Percentiles rank a stretch among this genome's conserved stretches.
Evolutionary conservation across 2,888 invertebrate species (phyloP).

Genomic region (Macaria notata): DNA sequence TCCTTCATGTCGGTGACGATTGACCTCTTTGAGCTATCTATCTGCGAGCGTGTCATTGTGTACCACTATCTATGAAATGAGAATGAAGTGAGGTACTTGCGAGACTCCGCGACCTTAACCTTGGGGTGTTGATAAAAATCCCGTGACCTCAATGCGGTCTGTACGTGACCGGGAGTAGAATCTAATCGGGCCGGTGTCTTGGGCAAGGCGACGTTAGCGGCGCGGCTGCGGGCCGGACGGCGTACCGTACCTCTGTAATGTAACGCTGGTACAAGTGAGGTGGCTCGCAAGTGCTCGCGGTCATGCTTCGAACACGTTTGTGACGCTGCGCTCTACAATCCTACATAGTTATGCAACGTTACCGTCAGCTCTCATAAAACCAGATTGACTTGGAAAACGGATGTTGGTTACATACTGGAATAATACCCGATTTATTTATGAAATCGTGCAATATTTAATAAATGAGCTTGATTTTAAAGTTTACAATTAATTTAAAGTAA

Average conservation of each 20-base stretch:
- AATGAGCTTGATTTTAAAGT: background rate
- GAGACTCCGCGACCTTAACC: slow-evolving; percentile 8
- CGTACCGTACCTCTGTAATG: slow-evolving; percentile 14
- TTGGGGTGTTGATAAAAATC: slow-evolving; percentile 10
- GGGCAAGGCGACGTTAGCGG: slow-evolving; percentile 3
- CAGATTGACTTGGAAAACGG: slow-evolving; percentile 33
- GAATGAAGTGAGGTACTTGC: slow-evolving; percentile 10
- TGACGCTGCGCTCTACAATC: slow-evolving; percentile 36
- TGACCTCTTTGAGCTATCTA: slow-evolving; percentile 9
- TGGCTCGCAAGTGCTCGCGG: slow-evolving; percentile 31
- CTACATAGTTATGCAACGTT: slow-evolving; percentile 36
- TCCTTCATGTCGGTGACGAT: background rate
- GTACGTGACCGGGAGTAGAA: slow-evolving; percentile 15
- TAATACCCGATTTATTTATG: slow-evolving; percentile 16
- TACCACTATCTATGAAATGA: slow-evolving; percentile 9
- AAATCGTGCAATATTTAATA: slow-evolving; percentile 7
- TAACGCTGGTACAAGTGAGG: slow-evolving; percentile 26
- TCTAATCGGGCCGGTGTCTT: slow-evolving; percentile 5
- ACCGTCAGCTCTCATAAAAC: slow-evolving; percentile 30
- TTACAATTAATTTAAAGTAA: no score
- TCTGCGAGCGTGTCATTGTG: slow-evolving; percentile 7
- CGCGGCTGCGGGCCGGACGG: slow-evolving; percentile 1
- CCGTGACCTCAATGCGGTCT: slow-evolving; percentile 14
- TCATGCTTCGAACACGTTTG: slow-evolving; percentile 33
- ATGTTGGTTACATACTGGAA: slow-evolving; percentile 31